Percentiles rank a stretch among this genome's conserved stretches.
phyloP scores from a whole-genome alignment of 2,113 vertebrate species.

The Bagarius yarrelli region DNA sequence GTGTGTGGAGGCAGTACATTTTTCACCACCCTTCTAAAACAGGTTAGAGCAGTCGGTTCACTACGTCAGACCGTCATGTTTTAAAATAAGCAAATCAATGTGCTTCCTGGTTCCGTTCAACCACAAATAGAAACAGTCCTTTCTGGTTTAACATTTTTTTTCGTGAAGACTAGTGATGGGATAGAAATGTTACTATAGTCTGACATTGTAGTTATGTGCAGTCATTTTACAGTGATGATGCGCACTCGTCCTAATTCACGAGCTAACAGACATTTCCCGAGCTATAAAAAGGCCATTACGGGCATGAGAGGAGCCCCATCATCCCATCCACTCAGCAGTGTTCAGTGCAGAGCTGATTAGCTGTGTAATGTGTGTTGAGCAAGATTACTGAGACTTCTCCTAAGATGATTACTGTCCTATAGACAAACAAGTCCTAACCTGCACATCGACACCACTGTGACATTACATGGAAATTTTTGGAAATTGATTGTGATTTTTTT shows the following conservation, averaged over 20 bases:
- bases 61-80: neutral
- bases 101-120: neutral
- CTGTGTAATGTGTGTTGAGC: neutral
- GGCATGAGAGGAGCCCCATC: neutral
- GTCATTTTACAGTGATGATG: neutral
- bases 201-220: neutral
- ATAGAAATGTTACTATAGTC: neutral
- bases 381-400: neutral
- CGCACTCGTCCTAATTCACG: neutral
- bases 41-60: neutral
- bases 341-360: conserved; percentile 15
- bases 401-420: conserved; percentile 18
- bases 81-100: neutral
- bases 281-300: neutral
- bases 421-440: neutral
- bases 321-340: conserved; percentile 11
- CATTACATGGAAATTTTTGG: neutral
- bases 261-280: neutral
- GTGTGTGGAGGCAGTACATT: neutral
- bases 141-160: neutral
- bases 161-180: no score
- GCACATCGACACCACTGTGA: no score
- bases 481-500: no score
- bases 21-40: conserved; percentile 8
- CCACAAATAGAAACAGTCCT: neutral